A percentile compares a stretch with the other conserved stretches of the same genome.
phyloP scores from a whole-genome alignment of 2,113 vertebrate species.

The Lepus europaeus region DNA sequence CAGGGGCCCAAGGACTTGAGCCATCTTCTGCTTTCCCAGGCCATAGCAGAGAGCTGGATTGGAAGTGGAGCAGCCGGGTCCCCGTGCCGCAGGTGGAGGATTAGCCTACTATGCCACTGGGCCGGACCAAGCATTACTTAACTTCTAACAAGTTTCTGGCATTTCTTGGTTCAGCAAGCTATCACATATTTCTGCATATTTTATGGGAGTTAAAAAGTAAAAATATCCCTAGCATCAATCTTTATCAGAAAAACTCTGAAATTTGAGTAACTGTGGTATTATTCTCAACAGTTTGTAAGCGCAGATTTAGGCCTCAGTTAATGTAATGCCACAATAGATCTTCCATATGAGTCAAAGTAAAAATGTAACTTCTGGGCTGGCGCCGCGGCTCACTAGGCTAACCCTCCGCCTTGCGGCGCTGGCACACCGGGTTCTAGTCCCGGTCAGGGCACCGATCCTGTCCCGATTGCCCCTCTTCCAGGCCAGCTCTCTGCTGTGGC shows the following conservation, averaged over 20 bases:
- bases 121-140: neutral
- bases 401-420: too few relatives aligned
- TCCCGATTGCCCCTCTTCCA: too few relatives aligned
- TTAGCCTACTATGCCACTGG: too few relatives aligned
- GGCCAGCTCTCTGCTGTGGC: too few relatives aligned
- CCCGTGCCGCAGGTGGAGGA: too few relatives aligned
- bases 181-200: neutral
- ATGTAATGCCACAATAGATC: conserved; percentile 23
- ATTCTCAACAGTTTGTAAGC: conserved; percentile 26
- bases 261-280: neutral
- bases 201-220: conserved; percentile 38
- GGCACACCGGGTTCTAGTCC: too few relatives aligned
- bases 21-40: too few relatives aligned
- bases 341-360: conserved; percentile 17
- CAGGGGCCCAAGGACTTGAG: too few relatives aligned
- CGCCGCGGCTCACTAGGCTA: too few relatives aligned
- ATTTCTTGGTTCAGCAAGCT: neutral
- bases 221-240: conserved; percentile 21
- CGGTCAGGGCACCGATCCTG: too few relatives aligned
- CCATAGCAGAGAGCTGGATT: too few relatives aligned
- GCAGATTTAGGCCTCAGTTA: neutral
- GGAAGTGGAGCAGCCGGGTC: too few relatives aligned
- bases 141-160: conserved; percentile 12
- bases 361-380: conserved; percentile 34
- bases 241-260: conserved; percentile 33